Conservation (phyloP, 53 echinoderm and acorn worm species). For the Apostichopus leukothele region DNA sequence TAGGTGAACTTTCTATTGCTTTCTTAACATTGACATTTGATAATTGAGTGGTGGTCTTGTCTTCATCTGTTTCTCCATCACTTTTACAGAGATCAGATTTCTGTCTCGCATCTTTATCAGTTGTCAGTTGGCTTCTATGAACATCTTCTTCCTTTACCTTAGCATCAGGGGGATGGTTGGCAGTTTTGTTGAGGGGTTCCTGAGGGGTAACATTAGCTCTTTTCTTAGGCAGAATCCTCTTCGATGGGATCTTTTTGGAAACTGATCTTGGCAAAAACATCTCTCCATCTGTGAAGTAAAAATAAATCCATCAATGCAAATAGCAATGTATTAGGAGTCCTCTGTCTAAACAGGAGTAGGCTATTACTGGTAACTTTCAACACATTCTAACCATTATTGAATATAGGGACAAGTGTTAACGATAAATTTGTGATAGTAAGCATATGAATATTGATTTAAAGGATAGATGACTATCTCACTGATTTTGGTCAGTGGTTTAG, state of each 20-base stretch:
- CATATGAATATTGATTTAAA: too few relatives aligned
- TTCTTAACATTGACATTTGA: not conserved
- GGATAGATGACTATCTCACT: too few relatives aligned
- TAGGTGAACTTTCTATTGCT: not conserved
- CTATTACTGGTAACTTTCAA: too few relatives aligned
- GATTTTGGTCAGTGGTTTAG: too few relatives aligned
- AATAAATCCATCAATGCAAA: not conserved
- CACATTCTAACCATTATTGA: too few relatives aligned
- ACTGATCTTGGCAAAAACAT: slow-evolving; percentile 20
- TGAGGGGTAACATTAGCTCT: not conserved
- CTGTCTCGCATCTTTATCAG: not conserved
- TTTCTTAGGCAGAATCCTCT: not conserved
- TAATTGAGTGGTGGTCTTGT: not conserved
- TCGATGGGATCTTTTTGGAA: not conserved
- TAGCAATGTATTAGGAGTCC: too few relatives aligned
- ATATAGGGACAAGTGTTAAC: too few relatives aligned
- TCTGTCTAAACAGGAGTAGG: too few relatives aligned
- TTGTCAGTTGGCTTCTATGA: not conserved
- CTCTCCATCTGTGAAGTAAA: not conserved
- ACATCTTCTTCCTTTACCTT: not conserved
- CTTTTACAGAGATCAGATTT: not conserved
- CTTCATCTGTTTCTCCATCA: not conserved
- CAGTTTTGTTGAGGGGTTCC: not conserved
- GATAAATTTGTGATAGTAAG: too few relatives aligned
- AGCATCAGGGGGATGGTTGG: not conserved